Evolutionary conservation across 2,797 vertebrate genomes (phyloP), one percentile per base, ranked within the genome.

Genomic region (Phoeniculus purpureus): DNA sequence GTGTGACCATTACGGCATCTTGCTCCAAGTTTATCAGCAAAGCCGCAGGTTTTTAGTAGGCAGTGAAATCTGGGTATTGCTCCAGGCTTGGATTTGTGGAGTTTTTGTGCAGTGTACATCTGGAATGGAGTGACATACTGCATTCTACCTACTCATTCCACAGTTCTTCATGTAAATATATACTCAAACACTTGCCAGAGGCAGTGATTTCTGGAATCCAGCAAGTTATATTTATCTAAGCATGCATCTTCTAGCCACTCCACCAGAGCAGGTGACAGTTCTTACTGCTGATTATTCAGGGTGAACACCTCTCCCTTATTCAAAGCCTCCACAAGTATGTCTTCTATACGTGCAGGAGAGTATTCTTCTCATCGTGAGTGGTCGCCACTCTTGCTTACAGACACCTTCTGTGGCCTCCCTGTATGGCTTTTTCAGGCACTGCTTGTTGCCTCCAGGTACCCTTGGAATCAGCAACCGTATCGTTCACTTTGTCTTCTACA

Each of bases 211-310:
- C 89, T 91, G 10, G 72, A 87, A 58, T 82, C 70, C 81, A 92
- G 74, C 47, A 79, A 87, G 34, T 90, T 78, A 17, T 60, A 81
- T 91, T 94, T 93, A 67, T 81, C 76, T 86, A 86, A 94, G 61
- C 2, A 6, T 54, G 21, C 40, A 50, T 93, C 65, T 90, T 84
- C 61, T 89, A 61, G 54, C 61, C 55, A 65, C 75, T 94, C 75
- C 19, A 22, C 47, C n/a, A 20, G 26, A 31, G 51, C 51, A 75
- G 58, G 77, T 87, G 76, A 52, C 58, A 61, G 40, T 27, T 92
- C 15, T 52, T 81, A 62, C 64, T 61, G 32, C 25, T 73, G 43
- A 77, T 87, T 81, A 70, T 86, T 87, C n/a, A 60, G 67, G 15
- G 62, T 73, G 54, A 87, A 31, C 56, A 67, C 67, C 10, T 84